Conservation (phyloP, 2,113 vertebrate genomes). For the Donacobius atricapilla region DNA sequence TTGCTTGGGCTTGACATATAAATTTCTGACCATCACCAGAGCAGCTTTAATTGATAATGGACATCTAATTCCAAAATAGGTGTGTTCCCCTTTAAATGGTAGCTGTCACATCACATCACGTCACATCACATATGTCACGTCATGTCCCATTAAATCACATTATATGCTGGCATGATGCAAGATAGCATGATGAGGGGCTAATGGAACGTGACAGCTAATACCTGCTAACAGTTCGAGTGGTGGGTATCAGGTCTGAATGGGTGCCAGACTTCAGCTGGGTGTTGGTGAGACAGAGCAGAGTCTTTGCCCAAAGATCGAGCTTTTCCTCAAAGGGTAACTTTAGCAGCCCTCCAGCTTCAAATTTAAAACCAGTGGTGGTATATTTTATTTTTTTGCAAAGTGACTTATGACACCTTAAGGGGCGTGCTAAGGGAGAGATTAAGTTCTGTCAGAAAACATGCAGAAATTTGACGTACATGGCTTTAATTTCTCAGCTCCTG, state of each 20-base stretch:
- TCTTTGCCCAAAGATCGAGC: not conserved
- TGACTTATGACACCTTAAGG: not conserved
- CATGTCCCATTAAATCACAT: slow-evolving; percentile 62
- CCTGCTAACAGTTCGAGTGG: slow-evolving; percentile 53
- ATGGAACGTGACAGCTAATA: slow-evolving; percentile 57
- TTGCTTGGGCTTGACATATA: slow-evolving; percentile 3
- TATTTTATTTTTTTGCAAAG: not conserved
- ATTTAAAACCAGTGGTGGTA: not conserved
- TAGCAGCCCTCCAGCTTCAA: not conserved
- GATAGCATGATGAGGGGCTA: slow-evolving; percentile 31
- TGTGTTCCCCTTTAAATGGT: slow-evolving; percentile 58
- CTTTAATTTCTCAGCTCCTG: not conserved
- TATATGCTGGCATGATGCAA: slow-evolving; percentile 52
- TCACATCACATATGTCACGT: slow-evolving; percentile 53
- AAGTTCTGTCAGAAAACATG: not conserved
- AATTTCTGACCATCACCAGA: slow-evolving; percentile 44
- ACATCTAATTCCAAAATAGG: slow-evolving; percentile 53
- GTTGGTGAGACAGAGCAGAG: not conserved
- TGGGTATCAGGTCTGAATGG: not conserved
- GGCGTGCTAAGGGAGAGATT: not conserved
- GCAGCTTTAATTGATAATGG: slow-evolving; percentile 57
- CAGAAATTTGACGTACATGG: not conserved
- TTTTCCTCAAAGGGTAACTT: not conserved
- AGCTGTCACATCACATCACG: slow-evolving; percentile 57
- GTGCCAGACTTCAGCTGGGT: not conserved